Percentiles rank a stretch among this genome's conserved stretches.
Evolutionary conservation across 1,140 invertebrate genomes (phyloP).

Genomic region (Diuraphis noxia): DNA sequence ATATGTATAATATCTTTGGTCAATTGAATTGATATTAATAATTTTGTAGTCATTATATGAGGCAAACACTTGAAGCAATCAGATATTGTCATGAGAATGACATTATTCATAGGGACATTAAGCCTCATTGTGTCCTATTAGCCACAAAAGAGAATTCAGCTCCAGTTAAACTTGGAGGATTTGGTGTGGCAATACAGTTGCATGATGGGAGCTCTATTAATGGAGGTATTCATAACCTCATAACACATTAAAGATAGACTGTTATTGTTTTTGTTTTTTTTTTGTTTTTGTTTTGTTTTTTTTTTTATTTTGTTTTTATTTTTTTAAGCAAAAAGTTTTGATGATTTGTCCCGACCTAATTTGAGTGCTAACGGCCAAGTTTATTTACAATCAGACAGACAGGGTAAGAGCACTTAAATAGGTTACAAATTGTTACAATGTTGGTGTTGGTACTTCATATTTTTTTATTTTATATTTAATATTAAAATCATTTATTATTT

Average conservation of each 20-base stretch:
- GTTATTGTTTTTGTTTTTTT: constrained; percentile 41
- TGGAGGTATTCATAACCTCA: constrained; percentile 66
- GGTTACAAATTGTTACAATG: background rate
- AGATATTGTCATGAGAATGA: constrained; percentile 97
- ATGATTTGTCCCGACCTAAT: constrained; percentile 67
- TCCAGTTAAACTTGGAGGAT: constrained; percentile 96
- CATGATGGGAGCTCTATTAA: constrained; percentile 75
- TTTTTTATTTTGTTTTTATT: background rate
- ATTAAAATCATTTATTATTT: background rate
- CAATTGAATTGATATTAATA: background rate
- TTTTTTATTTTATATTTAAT: background rate
- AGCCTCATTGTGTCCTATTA: constrained; percentile 91
- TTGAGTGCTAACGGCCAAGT: constrained; percentile 76
- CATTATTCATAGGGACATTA: constrained; percentile 93
- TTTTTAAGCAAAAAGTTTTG: constrained; percentile 64
- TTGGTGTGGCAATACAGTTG: constrained; percentile 92
- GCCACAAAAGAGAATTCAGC: constrained; percentile 96
- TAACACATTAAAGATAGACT: background rate
- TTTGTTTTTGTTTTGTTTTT: constrained; percentile 20
- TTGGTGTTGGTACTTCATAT: background rate
- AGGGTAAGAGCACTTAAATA: constrained; percentile 69
- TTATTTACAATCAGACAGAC: constrained; percentile 78
- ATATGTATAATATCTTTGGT: background rate
- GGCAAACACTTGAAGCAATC: constrained; percentile 92
- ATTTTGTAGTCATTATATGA: constrained; percentile 89